Conservation (phyloP, 1,140 invertebrate species). For the Heliconius himera region DNA sequence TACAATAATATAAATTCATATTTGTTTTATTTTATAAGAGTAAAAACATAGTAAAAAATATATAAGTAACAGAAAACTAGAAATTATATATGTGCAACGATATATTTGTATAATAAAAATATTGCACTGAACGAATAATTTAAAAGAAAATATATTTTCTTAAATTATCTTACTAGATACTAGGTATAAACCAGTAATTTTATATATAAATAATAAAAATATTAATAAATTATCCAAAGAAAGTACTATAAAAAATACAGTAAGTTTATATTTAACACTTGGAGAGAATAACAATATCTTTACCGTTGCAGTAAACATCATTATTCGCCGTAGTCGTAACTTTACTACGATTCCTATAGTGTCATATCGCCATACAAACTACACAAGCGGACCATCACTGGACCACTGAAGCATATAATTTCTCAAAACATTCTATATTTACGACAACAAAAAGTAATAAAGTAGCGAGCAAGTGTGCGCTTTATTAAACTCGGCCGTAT, state of each 20-base stretch:
- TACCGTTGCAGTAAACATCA: neutral
- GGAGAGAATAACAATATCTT: neutral
- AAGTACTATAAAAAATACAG: too few species aligned
- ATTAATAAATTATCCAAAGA: too few species aligned
- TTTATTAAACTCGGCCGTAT: slow-evolving; percentile 72
- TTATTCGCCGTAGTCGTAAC: neutral
- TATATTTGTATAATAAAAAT: too few species aligned
- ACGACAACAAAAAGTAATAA: slow-evolving; percentile 76
- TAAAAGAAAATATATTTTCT: too few species aligned
- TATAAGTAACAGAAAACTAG: too few species aligned
- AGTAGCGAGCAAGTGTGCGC: slow-evolving; percentile 74
- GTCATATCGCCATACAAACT: neutral
- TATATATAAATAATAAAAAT: too few species aligned
- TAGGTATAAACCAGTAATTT: too few species aligned
- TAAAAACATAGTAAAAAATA: too few species aligned
- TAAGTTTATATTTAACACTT: neutral
- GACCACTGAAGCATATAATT: slow-evolving; percentile 28
- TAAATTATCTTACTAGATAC: too few species aligned
- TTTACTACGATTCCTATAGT: neutral
- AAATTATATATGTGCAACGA: too few species aligned
- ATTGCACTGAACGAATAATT: too few species aligned
- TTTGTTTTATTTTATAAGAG: neutral
- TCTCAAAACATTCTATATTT: slow-evolving; percentile 73
- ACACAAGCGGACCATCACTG: neutral
- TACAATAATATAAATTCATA: too few species aligned